Evolutionary conservation across 2,113 vertebrate genomes (phyloP), one percentile per base, ranked within the genome.

Genomic region (Hirundichthys speculiger): DNA sequence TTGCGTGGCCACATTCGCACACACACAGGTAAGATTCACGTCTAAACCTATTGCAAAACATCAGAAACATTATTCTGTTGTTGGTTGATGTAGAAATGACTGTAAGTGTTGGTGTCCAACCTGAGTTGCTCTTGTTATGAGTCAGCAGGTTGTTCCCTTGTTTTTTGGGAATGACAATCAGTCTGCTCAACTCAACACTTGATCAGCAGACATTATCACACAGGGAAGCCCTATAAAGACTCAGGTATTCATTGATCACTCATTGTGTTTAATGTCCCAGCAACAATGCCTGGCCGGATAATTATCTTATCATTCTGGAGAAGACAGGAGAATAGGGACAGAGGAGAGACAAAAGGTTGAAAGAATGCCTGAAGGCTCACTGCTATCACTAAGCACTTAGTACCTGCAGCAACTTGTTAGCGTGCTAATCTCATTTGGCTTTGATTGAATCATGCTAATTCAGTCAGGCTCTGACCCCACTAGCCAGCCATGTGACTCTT

Each of bases 1-100:
- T 93, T 98, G 68, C 96, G 96, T 50, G 96, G 96, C 59, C 96
- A 98, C 76, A 96, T 98, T 80, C 93, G 96, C 63, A 98, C 96
- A 0, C 96, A 98, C 92, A 98, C 96, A 0, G 96, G 96, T 97
- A 24, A 77, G 77, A 55, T 15, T 0, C 22, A n/a, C 3, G 3
- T 24, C 5, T 22, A 2, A 4, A 25, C 5, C 2, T 8, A 21
- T 5, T 58, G 12, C 1, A 10, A 20, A 45, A 5, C 30, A 25
- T 9, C 14, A 5, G 15, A 19, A 14, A 46, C 8, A 46, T 43
- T 42, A 30, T 5, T 43, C 21, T 20, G 20, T 12, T 15, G 24
- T 45, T 71, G 45, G 73, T 38, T 52, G 25, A 58, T 15, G 13
- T 59, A 13, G 43, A 70, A 71, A 73, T 75, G 15, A 0, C n/a